Base-by-base conservation (phyloP, 2,888 invertebrate species). In the Venustoraphidia nigricollis region DNA sequence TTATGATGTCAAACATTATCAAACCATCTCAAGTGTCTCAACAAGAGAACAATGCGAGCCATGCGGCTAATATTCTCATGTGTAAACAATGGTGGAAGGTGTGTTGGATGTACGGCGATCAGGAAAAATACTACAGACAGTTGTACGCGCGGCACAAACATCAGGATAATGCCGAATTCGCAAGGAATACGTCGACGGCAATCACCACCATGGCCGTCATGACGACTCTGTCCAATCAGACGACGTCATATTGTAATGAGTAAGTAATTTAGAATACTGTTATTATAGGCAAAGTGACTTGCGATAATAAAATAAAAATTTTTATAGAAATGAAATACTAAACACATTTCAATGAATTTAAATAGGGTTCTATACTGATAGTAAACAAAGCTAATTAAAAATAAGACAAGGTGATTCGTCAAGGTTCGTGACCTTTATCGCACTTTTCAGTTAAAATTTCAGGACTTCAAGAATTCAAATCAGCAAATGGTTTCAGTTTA, bases 71-170 rank as follows among this genome's bases (percentile, higher is more conserved):
- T 67, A 81, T 84, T 62, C 67, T 85, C 53, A 84, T 84, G 79
- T 84, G 85, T 70, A 83, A 83, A 65, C 84, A 87, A 72, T 88
- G 88, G 87, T 88, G 88, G 88, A 84, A 84, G 66, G 87, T 87
- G 52, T 88, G 88, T 62, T 87, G 86, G 80, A 81, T 88, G 75
- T 81, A 87, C 62, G 88, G 87, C 45, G 86, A 85, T 66, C 83
- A 85, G 61, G 83, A 86, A 61, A 87, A 87, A 62, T 84, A 86
- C 70, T 88, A 88, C 71, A 71, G 86, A 59, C 85, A 87, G 62
- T 71, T 87, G 52, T 88, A 88, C 65, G 85, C 83, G 53, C 67
- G 52, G 64, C 58, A 51, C 56, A 52, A 48, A 53, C 40, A 45
- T 49, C 34, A 48, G 48, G 46, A 45, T 50, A 49, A 51, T 51